Evolutionary conservation across 2,797 vertebrate species (phyloP), one percentile per base, ranked within the genome.

Genomic region (Botia almorhae): DNA sequence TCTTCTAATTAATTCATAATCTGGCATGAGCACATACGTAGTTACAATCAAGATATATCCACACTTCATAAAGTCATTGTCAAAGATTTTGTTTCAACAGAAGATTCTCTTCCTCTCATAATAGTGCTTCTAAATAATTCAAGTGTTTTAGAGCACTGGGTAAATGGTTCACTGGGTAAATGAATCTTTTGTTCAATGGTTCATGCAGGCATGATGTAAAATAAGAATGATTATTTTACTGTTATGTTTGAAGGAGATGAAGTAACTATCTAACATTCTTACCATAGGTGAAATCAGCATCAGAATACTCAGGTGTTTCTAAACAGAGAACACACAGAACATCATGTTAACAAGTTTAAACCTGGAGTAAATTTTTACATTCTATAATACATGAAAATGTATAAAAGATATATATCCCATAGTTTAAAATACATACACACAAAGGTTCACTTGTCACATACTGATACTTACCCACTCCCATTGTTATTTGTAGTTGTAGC

Each of bases 1-100:
- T 0, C 90, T 91, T 64, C 95, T 92, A 83, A 96, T 78, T 14
- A 90, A 85, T 71, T 95, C 92, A 7, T 96, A 96, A 87, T 96
- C 95, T 96, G 39, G 21, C 16, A 82, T 29, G 74, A 48, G 51
- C 14, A 19, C 26, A 81, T 13, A 23, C 1, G 77, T 23, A 43
- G 5, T 74, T 50, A 60, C 46, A 61, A 51, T 63, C n/a, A 63
- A 21, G 19, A 71, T 19, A 67, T 19, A 61, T 43, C 19, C 19
- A 68, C 16, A 77, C 60, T 7, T 56, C 10, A 17, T 50, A 39
- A 39, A 60, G 5, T 26, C 14, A 61, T 29, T 7, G 5, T 61
- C 43, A 46, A 67, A 39, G 21, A 7, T 4, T 39, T 75, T 39
- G 19, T 16, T 36, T 21, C 8, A 36, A 21, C 2, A 64, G 12